Evolutionary conservation across 2,113 vertebrate genomes (phyloP), one percentile per base, ranked within the genome.

Genomic region (Cephalophus harveyi): DNA sequence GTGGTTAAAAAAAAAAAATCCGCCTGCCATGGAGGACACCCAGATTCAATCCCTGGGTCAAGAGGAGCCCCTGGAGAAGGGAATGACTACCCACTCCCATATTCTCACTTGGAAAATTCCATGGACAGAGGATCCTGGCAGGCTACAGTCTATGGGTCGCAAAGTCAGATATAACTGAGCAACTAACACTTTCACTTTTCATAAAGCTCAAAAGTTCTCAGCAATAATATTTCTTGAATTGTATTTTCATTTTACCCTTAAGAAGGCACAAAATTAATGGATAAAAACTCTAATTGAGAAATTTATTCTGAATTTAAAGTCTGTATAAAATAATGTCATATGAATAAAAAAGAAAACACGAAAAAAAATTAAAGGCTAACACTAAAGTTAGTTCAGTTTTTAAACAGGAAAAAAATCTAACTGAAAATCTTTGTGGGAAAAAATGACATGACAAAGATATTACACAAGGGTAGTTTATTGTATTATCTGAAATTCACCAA

Each of bases 381-480:
- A 93, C 19, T 71, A 33, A 98, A 88, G 89, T 94, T 91, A 89
- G 81, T 78, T 91, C 54, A 23, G 60, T 33, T 97, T 92, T 92
- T 93, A 95, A 95, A 95, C 1, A 83, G 30, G 33, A 95, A 84
- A 96, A 96, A 79, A 10, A 87, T 74, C 19, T 87, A 81, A 48
- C 60, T 33, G 55, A 93, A 91, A 93, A 94, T 40, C 19, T 83
- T 79, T 62, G 28, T 52, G 67, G 55, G 74, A 94, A 93, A 97
- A 95, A 83, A 55, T 83, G 23, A 64, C 13, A 62, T 67, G 15
- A 95, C 30, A 90, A 96, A 84, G 48, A 50, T 94, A 14, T 84
- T 40, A 87, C 17, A 40, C n/a, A 71, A 17, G 30, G 21, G 87
- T 46, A 91, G 78, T 71, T 10, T 79, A 78, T 46, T 54, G 43